phyloP scores from a whole-genome alignment of 2,888 invertebrate species.

The Himalopsyche tibetana region DNA sequence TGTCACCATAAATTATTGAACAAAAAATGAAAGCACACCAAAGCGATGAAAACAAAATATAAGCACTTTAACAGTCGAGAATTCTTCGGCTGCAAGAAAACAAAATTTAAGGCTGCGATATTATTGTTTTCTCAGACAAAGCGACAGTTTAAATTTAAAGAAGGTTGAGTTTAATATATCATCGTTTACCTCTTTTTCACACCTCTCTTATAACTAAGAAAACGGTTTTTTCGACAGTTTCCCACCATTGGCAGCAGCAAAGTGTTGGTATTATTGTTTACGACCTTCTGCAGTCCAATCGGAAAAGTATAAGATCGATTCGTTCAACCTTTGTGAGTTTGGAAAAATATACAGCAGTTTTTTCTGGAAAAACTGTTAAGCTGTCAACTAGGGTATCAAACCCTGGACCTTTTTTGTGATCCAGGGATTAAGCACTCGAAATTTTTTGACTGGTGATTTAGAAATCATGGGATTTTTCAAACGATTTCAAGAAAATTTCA shows the following conservation, averaged over 20 bases:
- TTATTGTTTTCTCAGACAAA: conserved; percentile 34
- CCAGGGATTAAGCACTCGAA: too few species aligned
- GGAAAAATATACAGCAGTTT: too few species aligned
- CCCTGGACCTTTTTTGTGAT: too few species aligned
- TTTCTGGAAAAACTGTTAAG: too few species aligned
- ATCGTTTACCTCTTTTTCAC: conserved; percentile 5
- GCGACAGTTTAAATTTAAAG: conserved; percentile 32
- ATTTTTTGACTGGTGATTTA: too few species aligned
- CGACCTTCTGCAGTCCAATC: not conserved
- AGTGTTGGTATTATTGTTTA: not conserved
- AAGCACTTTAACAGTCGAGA: not conserved
- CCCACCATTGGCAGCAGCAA: not conserved
- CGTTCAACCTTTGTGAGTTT: too few species aligned
- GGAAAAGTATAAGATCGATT: not conserved
- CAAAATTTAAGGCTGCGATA: conserved; percentile 12
- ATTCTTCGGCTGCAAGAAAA: not conserved
- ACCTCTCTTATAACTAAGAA: not conserved
- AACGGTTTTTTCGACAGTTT: not conserved
- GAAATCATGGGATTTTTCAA: too few species aligned
- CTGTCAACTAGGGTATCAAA: too few species aligned
- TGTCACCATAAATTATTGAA: too few species aligned
- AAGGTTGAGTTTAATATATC: conserved; percentile 32
- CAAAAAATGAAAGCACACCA: not conserved
- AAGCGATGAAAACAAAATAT: conserved; percentile 25
- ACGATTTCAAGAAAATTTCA: too few species aligned